phyloP scores from a whole-genome alignment of 2,797 vertebrate genomes.

The Taenioides sp. region DNA sequence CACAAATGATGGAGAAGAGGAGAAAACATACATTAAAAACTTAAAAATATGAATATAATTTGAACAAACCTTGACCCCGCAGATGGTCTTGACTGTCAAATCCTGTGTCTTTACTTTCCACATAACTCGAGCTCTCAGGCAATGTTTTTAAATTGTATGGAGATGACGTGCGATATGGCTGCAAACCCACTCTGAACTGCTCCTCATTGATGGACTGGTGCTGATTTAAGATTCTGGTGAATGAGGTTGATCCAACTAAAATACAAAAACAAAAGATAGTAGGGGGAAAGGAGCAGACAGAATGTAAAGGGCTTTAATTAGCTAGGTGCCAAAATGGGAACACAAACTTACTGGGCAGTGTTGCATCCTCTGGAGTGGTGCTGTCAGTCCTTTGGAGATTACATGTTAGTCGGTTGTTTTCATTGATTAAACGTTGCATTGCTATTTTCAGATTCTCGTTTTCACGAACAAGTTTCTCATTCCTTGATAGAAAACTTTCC shows the following conservation, averaged over 20 bases:
- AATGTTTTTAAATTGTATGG: constrained; percentile 46
- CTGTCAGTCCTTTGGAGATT: constrained; percentile 11
- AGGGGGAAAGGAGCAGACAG: neutral
- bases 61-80: constrained; percentile 40
- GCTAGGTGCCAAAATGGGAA: neutral
- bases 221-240: constrained; percentile 3
- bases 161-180: constrained; percentile 53
- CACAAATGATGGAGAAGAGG: neutral
- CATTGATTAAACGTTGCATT: constrained; percentile 33
- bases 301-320: neutral
- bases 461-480: constrained; percentile 43
- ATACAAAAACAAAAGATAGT: neutral
- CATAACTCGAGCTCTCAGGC: constrained; percentile 20
- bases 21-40: neutral
- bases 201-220: constrained; percentile 34
- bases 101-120: constrained; percentile 9
- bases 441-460: constrained; percentile 42
- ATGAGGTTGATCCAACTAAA: constrained; percentile 17
- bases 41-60: neutral
- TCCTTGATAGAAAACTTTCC: constrained; percentile 30
- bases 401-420: constrained; percentile 50
- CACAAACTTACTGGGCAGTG: constrained; percentile 29
- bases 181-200: constrained; percentile 43
- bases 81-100: neutral
- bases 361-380: neutral